These are phyloP conservation scores for Aulostomus chinensis DNA, from an alignment of 2,797 vertebrate species.

Conservation along the genomic window DNA sequence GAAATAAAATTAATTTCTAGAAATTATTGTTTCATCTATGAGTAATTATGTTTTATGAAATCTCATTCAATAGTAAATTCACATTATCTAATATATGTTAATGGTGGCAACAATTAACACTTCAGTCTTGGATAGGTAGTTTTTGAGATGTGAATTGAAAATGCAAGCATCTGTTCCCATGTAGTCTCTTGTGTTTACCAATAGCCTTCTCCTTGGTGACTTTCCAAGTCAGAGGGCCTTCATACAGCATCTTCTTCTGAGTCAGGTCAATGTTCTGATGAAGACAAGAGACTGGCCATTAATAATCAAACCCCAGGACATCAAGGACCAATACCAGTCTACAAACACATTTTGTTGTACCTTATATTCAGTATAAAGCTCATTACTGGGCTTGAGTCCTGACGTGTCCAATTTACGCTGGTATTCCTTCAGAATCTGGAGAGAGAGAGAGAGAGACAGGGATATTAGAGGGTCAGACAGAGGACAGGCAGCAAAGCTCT, in stretches of 20 bases:
- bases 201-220: conserved; percentile 92
- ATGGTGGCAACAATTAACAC: no score
- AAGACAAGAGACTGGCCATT: not conserved
- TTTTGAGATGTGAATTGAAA: no score
- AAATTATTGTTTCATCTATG: no score
- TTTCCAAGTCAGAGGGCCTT: conserved; percentile 87
- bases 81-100: no score
- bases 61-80: no score
- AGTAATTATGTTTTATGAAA: no score
- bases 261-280: conserved; percentile 87
- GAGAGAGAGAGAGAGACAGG: conserved; percentile 26
- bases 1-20: no score
- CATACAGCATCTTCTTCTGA: conserved; percentile 82
- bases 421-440: conserved; percentile 88
- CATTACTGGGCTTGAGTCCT: conserved; percentile 85
- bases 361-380: conserved; percentile 89
- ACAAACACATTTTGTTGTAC: conserved; percentile 55
- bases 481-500: conserved; percentile 18
- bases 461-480: conserved; percentile 24
- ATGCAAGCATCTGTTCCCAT: not conserved
- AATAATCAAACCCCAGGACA: not conserved
- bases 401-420: conserved; percentile 90
- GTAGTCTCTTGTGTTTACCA: conserved; percentile 79
- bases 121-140: no score
- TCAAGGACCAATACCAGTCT: not conserved